Conservation (phyloP, 2,797 vertebrate species). For the Cynodonichthys magdalenae region DNA sequence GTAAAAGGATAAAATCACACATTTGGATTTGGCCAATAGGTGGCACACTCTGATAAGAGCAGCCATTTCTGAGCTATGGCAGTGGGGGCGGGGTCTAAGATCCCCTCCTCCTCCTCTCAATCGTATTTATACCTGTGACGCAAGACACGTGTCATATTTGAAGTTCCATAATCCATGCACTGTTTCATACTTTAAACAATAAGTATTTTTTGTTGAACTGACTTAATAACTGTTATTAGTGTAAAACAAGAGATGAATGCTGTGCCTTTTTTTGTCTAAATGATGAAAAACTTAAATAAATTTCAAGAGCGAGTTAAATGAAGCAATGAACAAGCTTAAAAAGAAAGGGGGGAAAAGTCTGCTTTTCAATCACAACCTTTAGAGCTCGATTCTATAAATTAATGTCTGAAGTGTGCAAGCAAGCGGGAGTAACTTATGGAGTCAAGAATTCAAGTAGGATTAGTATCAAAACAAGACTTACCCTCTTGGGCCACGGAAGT, state of each 20-base stretch:
- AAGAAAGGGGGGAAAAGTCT: slow-evolving; percentile 25
- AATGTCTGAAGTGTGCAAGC: slow-evolving; percentile 22
- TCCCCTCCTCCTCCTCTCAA: slow-evolving; percentile 7
- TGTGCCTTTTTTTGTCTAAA: slow-evolving; percentile 16
- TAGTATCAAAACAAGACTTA: slow-evolving; percentile 63
- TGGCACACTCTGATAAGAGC: slow-evolving; percentile 70
- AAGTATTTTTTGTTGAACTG: slow-evolving; percentile 13
- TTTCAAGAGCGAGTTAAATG: slow-evolving; percentile 18
- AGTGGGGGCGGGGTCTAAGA: slow-evolving; percentile 3
- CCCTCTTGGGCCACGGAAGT: slow-evolving; percentile 77
- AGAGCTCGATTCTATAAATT: background rate
- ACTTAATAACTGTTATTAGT: slow-evolving; percentile 28
- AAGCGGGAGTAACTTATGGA: slow-evolving; percentile 37
- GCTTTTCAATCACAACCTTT: background rate
- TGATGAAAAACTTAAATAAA: slow-evolving; percentile 33
- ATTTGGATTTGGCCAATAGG: slow-evolving; percentile 72
- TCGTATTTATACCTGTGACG: slow-evolving; percentile 23
- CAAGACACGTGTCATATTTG: slow-evolving; percentile 25
- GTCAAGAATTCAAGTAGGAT: slow-evolving; percentile 29
- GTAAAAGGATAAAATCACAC: slow-evolving; percentile 87
- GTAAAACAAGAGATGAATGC: slow-evolving; percentile 9
- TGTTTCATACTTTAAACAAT: slow-evolving; percentile 43
- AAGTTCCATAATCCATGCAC: slow-evolving; percentile 58
- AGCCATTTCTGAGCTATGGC: slow-evolving; percentile 37
- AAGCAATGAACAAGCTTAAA: slow-evolving; percentile 25